These are phyloP conservation scores for Vollenhovia emeryi DNA, from an alignment of 1,140 invertebrate species.

Conservation along the genomic window DNA sequence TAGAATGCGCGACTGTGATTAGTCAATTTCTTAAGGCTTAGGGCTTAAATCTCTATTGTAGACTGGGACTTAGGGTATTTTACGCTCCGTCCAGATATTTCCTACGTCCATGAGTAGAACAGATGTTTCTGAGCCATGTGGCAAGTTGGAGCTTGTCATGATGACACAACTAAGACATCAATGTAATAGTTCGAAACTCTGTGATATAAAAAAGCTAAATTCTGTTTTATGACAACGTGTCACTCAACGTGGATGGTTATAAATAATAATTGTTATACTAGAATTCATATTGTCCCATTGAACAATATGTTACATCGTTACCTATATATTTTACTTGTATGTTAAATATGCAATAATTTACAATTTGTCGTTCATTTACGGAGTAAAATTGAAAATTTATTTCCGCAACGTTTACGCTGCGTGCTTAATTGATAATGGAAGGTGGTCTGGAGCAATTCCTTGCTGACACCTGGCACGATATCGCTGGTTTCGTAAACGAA, in stretches of 20 bases:
- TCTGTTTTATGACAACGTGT: not conserved
- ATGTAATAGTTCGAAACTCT: not conserved
- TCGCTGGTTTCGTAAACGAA: constrained; percentile 75
- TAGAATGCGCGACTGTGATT: too few relatives aligned
- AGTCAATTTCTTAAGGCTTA: too few relatives aligned
- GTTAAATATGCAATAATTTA: not conserved
- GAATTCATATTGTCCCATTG: not conserved
- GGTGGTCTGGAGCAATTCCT: constrained; percentile 21
- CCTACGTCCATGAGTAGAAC: too few relatives aligned
- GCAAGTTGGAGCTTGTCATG: not conserved
- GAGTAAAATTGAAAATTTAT: not conserved
- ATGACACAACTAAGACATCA: not conserved
- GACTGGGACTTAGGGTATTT: too few relatives aligned
- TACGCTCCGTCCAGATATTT: too few relatives aligned
- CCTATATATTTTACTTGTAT: not conserved
- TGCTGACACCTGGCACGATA: not conserved
- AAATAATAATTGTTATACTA: not conserved
- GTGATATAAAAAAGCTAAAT: not conserved
- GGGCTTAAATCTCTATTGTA: too few relatives aligned
- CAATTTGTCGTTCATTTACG: not conserved
- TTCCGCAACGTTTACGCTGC: not conserved
- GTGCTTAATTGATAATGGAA: constrained; percentile 23
- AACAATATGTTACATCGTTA: not conserved
- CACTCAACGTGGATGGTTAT: not conserved
- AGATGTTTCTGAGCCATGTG: constrained; percentile 11